A percentile compares a stretch with the other conserved stretches of the same genome.
phyloP scores from a whole-genome alignment of 2,797 vertebrate species.

The Sebastes hopkinsi region DNA sequence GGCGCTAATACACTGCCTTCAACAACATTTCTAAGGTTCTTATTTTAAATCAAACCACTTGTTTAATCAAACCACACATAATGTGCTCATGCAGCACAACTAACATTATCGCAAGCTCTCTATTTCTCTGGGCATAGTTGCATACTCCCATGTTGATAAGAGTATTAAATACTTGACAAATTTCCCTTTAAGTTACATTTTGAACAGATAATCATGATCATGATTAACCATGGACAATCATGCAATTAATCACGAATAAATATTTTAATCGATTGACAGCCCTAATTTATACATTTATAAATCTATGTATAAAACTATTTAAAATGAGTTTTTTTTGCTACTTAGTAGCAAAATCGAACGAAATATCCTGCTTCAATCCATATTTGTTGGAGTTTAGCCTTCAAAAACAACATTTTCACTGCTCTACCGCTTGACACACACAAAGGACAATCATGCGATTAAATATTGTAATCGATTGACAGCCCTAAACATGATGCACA shows the following conservation, averaged over 20 bases:
- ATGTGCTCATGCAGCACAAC: background rate
- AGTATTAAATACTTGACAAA: no score
- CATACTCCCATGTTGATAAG: no score
- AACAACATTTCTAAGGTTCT: conserved; percentile 15
- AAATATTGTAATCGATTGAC: background rate
- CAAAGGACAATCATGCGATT: background rate
- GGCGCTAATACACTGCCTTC: conserved; percentile 4
- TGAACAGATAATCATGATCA: no score
- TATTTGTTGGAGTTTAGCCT: no score
- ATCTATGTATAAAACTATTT: no score
- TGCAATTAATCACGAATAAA: no score
- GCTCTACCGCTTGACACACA: no score
- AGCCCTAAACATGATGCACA: background rate
- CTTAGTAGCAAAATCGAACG: rapidly evolving
- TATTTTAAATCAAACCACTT: background rate
- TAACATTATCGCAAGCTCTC: conserved; percentile 17
- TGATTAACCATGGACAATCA: no score
- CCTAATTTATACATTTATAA: background rate
- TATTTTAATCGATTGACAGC: background rate
- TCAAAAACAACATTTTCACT: no score
- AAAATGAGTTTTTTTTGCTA: rapidly evolving
- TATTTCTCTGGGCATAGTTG: background rate
- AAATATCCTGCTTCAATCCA: no score
- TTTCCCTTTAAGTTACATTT: no score
- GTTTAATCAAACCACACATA: conserved; percentile 19